Conservation (phyloP, 2,888 invertebrate genomes). For the Pelosia muscerda region DNA sequence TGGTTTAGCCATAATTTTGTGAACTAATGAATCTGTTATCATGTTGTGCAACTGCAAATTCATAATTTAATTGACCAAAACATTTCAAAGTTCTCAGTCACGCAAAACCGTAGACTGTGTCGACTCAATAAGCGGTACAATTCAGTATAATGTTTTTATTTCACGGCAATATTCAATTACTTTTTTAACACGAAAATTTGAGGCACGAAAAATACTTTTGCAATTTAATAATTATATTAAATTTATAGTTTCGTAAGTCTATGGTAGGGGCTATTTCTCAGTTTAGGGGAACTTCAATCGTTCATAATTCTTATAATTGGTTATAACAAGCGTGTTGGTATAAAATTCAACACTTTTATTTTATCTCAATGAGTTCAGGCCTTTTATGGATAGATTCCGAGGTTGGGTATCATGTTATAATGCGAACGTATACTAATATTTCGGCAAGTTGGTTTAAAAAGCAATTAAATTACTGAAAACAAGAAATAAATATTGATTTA, state of each 20-base stretch:
- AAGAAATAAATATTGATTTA: slow-evolving; percentile 1
- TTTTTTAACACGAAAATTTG: slow-evolving; percentile 63
- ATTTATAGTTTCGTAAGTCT: slow-evolving; percentile 14
- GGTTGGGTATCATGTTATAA: neutral
- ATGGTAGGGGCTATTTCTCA: slow-evolving; percentile 27
- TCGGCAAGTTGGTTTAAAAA: neutral
- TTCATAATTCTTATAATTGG: slow-evolving; percentile 34
- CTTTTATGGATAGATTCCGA: slow-evolving; percentile 24
- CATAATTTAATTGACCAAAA: slow-evolving; percentile 53
- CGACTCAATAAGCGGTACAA: slow-evolving; percentile 58
- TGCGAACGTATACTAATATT: slow-evolving; percentile 7
- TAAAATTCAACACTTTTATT: slow-evolving; percentile 39
- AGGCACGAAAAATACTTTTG: slow-evolving; percentile 54
- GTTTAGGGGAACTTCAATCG: slow-evolving; percentile 33
- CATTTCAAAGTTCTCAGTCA: slow-evolving; percentile 56
- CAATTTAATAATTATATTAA: slow-evolving; percentile 34
- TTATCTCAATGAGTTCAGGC: slow-evolving; percentile 34
- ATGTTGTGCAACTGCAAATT: slow-evolving; percentile 45
- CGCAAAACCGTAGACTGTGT: slow-evolving; percentile 58
- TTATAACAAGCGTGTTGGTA: slow-evolving; percentile 24
- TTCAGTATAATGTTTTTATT: slow-evolving; percentile 65
- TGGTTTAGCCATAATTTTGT: neutral
- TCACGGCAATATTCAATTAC: slow-evolving; percentile 66
- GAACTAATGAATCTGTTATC: slow-evolving; percentile 27
- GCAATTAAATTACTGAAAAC: slow-evolving; percentile 1